Evolutionary conservation across 2,113 vertebrate species (phyloP).

Genomic region (Ciconia boyciana): DNA sequence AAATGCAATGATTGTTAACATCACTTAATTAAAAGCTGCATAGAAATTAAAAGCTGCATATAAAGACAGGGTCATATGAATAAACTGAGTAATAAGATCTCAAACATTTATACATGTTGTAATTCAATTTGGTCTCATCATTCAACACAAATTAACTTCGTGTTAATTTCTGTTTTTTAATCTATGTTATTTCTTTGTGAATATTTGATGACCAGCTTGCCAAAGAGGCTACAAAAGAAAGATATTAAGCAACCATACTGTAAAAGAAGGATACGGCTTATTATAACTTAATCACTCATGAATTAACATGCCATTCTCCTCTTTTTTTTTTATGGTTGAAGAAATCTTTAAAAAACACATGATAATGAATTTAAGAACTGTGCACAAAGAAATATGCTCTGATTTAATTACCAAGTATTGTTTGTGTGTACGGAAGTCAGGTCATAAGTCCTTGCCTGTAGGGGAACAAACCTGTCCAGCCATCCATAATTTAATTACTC

Average conservation of each 20-base stretch:
- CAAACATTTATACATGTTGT: not conserved
- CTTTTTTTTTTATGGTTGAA: not conserved
- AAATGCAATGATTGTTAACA: not conserved
- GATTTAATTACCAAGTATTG: not conserved
- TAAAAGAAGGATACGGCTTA: not conserved
- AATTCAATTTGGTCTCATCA: not conserved
- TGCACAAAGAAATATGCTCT: not conserved
- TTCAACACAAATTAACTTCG: conserved; percentile 1
- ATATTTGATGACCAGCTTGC: not conserved
- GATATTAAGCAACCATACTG: not conserved
- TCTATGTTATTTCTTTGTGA: not conserved
- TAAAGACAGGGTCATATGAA: not conserved
- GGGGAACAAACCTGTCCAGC: not conserved
- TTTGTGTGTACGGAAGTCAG: not conserved
- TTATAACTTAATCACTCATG: not conserved
- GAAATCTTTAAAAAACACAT: not conserved
- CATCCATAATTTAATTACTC: conserved; percentile 21
- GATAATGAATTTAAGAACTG: not conserved
- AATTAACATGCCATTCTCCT: not conserved
- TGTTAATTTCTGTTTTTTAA: not conserved
- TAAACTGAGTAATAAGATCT: not conserved
- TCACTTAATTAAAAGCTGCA: not conserved
- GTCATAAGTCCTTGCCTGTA: not conserved
- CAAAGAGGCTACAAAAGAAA: not conserved
- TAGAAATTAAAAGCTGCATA: not conserved